Evolutionary conservation across 35 echinoderm and acorn worm species (phyloP).

Genomic region (Apostichopus parvimensis): DNA sequence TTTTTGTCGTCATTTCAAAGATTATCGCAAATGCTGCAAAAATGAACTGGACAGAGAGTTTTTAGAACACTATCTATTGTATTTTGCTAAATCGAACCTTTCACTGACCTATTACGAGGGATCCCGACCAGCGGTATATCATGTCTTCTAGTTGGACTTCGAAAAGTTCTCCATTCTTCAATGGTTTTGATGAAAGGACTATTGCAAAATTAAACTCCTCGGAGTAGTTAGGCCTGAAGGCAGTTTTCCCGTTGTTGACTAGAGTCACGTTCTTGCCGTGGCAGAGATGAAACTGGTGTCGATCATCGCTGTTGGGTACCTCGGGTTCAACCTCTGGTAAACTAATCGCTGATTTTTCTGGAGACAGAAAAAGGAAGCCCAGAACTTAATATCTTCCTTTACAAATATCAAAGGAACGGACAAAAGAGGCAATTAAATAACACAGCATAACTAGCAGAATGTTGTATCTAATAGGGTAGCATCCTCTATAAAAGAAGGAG

Average conservation of each 20-base stretch:
- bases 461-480: neutral
- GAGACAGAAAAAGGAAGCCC: neutral
- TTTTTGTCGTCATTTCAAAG: too few species aligned
- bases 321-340: neutral
- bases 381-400: too few species aligned
- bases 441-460: neutral
- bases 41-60: too few species aligned
- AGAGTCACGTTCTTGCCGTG: slow-evolving; percentile 87
- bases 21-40: too few species aligned
- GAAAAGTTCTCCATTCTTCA: slow-evolving; percentile 78
- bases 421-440: neutral
- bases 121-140: slow-evolving; percentile 98
- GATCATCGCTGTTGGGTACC: slow-evolving; percentile 6
- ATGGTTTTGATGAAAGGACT: slow-evolving; percentile 76
- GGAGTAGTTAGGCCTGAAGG: slow-evolving; percentile 74
- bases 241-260: slow-evolving; percentile 78
- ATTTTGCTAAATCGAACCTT: too few species aligned
- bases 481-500: neutral
- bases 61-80: too few species aligned
- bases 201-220: slow-evolving; percentile 97
- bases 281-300: slow-evolving; percentile 67
- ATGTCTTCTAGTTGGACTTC: slow-evolving; percentile 91
- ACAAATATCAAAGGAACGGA: too few species aligned
- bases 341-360: slow-evolving; percentile 35
- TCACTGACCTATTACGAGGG: slow-evolving; percentile 81